Evolutionary conservation across 64 coral and sea anemone genomes (phyloP), one percentile per base, ranked within the genome.

Genomic region (Stichodactyla mertensii): DNA sequence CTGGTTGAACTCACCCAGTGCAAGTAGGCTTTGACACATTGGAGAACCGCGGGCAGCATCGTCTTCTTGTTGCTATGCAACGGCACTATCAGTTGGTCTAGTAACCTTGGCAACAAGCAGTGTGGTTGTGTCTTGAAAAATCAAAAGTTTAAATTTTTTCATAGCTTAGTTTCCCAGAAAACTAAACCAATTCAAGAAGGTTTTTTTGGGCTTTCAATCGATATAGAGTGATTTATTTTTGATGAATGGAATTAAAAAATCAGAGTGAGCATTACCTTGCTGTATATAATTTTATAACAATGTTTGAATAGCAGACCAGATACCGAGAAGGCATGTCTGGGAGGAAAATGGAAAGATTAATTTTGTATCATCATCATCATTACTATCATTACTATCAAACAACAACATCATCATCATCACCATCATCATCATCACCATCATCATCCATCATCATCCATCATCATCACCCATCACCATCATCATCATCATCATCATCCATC

Each of bases 231-330:
- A 12, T 55, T 28, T 59, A 64, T 55, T 45, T 45, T 45, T 45
- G 36, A 45, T 45, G 36, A 45, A 45, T 2, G 36, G 36, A 45
- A 45, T 45, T 45, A 45, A 45, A 45, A 45, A 45, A 1, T 45
- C 1, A 45, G 28, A 45, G 36, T 45, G 36, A 11, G 45, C 8
- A 71, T 51, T 77, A 94, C 95, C 95, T 92, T 94, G 55, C 92
- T 94, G 92, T 98, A 98, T 82, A 94, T 98, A 52, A 98, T 94
- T 77, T 92, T 98, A 20, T 93, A 84, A 79, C 95, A 98, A 64
- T 98, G 81, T 88, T 83, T 94, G 8, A 89, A 77, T 20, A 98
- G 85, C 0, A 82, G 69, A 77, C 90, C 95, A n/a, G 89, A 84
- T 4, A 98, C 89, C 9, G 92, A 89, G 83, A 92, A 98, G 27